A percentile compares a stretch with the other conserved stretches of the same genome.
Conservation (phyloP, 1,140 invertebrate genomes). For the Trichonephila inaurata region DNA sequence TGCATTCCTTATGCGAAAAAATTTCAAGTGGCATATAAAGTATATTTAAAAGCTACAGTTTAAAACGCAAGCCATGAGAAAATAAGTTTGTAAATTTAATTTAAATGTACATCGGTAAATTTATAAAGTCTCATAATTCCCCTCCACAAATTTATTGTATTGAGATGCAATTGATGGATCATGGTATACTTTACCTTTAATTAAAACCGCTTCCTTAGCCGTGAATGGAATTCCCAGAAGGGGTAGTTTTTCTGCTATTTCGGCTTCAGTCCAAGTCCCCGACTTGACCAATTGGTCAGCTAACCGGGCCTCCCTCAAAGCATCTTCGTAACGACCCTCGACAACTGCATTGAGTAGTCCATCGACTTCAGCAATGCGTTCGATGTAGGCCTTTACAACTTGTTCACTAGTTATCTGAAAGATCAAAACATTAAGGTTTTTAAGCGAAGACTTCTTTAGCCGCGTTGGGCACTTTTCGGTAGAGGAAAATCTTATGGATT, state of each 20-base stretch:
- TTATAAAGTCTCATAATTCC: too few relatives aligned
- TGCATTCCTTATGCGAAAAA: too few relatives aligned
- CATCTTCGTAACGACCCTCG: conserved; percentile 78
- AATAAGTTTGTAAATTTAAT: too few relatives aligned
- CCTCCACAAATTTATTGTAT: too few relatives aligned
- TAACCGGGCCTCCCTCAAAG: conserved; percentile 78
- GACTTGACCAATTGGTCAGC: conserved; percentile 78
- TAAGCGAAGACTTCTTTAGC: too few relatives aligned
- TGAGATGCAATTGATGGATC: too few relatives aligned
- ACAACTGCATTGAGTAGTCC: conserved; percentile 80
- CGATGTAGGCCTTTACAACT: conserved; percentile 79
- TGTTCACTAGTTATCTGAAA: conserved; percentile 77
- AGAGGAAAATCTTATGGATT: too few relatives aligned
- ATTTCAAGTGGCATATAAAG: too few relatives aligned
- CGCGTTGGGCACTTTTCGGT: too few relatives aligned
- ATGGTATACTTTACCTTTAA: conserved; percentile 74
- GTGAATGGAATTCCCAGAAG: conserved; percentile 79
- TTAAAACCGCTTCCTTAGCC: conserved; percentile 78
- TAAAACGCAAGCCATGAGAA: too few relatives aligned
- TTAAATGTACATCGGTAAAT: too few relatives aligned
- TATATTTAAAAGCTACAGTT: too few relatives aligned
- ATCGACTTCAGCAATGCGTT: conserved; percentile 79
- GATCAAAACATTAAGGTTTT: not conserved
- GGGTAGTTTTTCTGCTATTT: conserved; percentile 76
- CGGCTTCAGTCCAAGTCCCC: conserved; percentile 76